Evolutionary conservation across 2,113 vertebrate species (phyloP).

Genomic region (Columba livia): DNA sequence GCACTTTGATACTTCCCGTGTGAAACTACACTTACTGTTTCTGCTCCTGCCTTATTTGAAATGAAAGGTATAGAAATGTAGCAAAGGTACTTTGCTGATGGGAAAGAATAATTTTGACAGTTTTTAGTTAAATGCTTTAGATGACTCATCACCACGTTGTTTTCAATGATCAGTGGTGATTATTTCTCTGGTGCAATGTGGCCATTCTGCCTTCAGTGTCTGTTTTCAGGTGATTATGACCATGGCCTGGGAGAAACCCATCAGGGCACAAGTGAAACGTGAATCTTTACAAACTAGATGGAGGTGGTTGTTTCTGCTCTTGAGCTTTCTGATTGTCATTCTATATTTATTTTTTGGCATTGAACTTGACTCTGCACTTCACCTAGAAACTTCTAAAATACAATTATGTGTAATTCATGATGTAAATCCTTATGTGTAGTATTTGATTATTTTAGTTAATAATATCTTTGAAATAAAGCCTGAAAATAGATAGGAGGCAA

Average conservation of each 20-base stretch:
- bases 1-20: not conserved
- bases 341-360: not conserved
- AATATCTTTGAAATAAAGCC: not conserved
- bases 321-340: not conserved
- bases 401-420: not conserved
- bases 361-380: not conserved
- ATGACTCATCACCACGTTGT: not conserved
- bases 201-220: not conserved
- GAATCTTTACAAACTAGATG: not conserved
- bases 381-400: not conserved
- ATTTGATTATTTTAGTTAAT: not conserved
- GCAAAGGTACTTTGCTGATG: not conserved
- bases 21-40: not conserved
- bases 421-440: not conserved
- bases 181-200: not conserved
- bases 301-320: not conserved
- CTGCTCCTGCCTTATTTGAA: not conserved
- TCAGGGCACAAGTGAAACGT: not conserved
- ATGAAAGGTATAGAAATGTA: not conserved
- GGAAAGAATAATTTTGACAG: not conserved
- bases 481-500: not conserved
- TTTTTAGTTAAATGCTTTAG: not conserved
- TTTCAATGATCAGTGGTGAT: not conserved
- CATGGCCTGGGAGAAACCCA: not conserved
- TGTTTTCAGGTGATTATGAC: accelerated